Conservation (phyloP, 2,888 invertebrate genomes). For the Parnassius mnemosyne region DNA sequence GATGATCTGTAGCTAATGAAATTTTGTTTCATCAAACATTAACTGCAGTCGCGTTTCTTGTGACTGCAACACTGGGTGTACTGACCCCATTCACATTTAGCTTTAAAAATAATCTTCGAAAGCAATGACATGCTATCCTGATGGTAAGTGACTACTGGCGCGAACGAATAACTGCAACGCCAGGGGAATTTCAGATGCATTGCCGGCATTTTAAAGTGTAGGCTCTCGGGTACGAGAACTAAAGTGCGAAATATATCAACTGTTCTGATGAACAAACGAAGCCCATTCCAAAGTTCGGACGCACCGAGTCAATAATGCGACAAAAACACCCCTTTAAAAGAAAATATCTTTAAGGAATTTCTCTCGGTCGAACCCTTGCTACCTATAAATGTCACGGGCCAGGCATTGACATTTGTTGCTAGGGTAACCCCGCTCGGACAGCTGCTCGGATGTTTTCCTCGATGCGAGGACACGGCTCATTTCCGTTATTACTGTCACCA, state of each 20-base stretch:
- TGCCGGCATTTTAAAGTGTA: no score
- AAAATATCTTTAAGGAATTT: constrained; percentile 58
- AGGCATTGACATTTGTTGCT: constrained; percentile 28
- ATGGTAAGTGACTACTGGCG: no score
- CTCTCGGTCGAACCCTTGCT: constrained; percentile 56
- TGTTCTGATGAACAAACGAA: not conserved
- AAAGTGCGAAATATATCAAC: no score
- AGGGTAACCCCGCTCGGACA: constrained; percentile 33
- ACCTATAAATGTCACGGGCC: constrained; percentile 67
- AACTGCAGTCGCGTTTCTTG: not conserved
- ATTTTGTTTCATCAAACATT: no score
- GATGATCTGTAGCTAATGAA: no score
- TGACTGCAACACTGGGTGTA: not conserved
- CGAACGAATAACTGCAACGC: no score
- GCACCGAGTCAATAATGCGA: constrained; percentile 34
- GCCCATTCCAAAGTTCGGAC: constrained; percentile 29
- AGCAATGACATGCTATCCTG: not conserved
- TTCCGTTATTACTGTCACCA: constrained; percentile 46
- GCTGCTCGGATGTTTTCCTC: constrained; percentile 38
- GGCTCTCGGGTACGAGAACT: no score
- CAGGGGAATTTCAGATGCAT: no score
- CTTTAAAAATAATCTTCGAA: not conserved
- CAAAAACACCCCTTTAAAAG: constrained; percentile 46
- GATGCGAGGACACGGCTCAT: constrained; percentile 39
- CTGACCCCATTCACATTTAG: not conserved